Evolutionary conservation across 2,797 vertebrate genomes (phyloP).

Genomic region (Falco concolor): DNA sequence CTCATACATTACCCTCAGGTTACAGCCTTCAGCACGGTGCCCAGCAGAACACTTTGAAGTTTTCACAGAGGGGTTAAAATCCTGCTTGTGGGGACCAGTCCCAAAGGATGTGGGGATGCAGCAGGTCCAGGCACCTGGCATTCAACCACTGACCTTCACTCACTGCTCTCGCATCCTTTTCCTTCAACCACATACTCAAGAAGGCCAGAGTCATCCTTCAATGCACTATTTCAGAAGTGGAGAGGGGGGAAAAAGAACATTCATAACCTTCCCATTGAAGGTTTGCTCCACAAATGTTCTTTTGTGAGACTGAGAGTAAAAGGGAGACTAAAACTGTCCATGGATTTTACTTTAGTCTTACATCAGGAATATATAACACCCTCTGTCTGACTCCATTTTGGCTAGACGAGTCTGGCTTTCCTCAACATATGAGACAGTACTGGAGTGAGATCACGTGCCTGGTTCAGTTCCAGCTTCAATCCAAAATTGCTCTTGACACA

Average conservation of each 20-base stretch:
- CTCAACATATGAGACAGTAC: neutral
- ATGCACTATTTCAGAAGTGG: neutral
- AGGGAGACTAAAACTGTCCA: neutral
- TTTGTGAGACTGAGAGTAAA: neutral
- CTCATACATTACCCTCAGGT: neutral
- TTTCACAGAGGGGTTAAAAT: neutral
- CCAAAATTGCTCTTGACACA: slow-evolving; percentile 49
- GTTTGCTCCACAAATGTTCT: neutral
- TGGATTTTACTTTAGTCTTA: neutral
- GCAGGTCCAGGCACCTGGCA: neutral
- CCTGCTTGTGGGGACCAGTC: neutral
- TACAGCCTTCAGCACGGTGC: neutral
- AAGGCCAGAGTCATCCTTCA: neutral
- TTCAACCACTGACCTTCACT: neutral
- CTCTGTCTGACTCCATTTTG: slow-evolving; percentile 18
- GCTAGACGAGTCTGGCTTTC: neutral
- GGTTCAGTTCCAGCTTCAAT: slow-evolving; percentile 37
- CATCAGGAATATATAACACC: neutral
- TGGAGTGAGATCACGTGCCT: slow-evolving; percentile 16
- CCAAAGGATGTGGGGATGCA: neutral
- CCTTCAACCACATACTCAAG: neutral
- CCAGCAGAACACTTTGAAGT: neutral
- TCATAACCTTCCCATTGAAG: neutral
- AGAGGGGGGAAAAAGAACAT: neutral
- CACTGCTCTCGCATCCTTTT: neutral